Conservation (phyloP, 2,888 invertebrate genomes). For the Elegia similella region DNA sequence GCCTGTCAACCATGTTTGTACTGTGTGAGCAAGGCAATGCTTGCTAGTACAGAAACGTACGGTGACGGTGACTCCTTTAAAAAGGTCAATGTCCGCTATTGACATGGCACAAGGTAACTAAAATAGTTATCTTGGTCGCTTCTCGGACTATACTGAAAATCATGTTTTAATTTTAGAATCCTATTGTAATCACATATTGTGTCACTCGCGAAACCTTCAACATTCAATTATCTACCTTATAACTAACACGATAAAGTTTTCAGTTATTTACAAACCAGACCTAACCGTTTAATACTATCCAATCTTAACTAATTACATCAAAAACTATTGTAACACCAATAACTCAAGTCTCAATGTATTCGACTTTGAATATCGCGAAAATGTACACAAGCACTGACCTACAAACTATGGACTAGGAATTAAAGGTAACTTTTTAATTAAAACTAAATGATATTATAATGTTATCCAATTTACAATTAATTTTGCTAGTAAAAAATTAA, state of each 20-base stretch:
- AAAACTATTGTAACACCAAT: constrained; percentile 36
- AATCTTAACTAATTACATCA: constrained; percentile 34
- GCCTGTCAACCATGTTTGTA: too few species aligned
- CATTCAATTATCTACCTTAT: constrained; percentile 46
- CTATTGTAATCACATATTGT: constrained; percentile 11
- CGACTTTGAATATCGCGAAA: constrained; percentile 32
- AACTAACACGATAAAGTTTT: constrained; percentile 44
- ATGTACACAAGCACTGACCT: constrained; percentile 63
- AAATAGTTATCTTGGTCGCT: too few species aligned
- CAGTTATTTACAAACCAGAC: constrained; percentile 56
- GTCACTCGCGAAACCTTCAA: constrained; percentile 15
- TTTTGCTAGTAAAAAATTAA: not conserved
- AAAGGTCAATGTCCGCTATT: too few species aligned
- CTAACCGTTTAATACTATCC: not conserved
- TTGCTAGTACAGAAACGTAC: too few species aligned
- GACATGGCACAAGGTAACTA: not conserved
- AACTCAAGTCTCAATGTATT: constrained; percentile 8
- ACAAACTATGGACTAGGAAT: constrained; percentile 55
- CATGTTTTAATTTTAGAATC: too few species aligned
- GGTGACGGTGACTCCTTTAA: too few species aligned
- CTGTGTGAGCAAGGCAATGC: too few species aligned
- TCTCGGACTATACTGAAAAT: too few species aligned
- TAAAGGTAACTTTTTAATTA: constrained; percentile 66
- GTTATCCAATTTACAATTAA: constrained; percentile 20
- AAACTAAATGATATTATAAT: constrained; percentile 33